These are phyloP conservation scores for Leuciscus waleckii DNA, from an alignment of 2,797 vertebrate species.

Conservation along the genomic window DNA sequence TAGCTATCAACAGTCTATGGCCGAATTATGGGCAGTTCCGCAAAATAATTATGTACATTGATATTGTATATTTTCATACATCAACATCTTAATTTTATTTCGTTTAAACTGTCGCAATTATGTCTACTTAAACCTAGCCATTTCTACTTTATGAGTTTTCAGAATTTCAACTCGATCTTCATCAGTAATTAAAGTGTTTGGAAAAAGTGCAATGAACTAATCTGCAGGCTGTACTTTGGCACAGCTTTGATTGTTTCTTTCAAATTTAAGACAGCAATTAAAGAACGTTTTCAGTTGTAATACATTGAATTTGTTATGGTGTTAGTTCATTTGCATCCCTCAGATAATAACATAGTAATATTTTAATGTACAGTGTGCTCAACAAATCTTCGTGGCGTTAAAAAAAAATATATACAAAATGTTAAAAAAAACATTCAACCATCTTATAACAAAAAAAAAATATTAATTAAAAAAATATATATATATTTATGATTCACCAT, in stretches of 20 bases:
- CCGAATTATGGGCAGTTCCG: not conserved
- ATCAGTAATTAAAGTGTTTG: not conserved
- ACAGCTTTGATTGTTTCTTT: not conserved
- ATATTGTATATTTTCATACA: not conserved
- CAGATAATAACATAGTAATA: not conserved
- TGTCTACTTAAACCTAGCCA: not conserved
- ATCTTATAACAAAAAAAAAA: not conserved
- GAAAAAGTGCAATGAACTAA: not conserved
- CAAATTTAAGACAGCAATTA: not conserved
- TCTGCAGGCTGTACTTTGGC: not conserved
- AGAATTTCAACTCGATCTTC: not conserved
- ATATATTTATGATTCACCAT: constrained; percentile 3
- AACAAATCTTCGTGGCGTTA: not conserved
- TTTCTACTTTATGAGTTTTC: not conserved
- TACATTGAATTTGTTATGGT: not conserved
- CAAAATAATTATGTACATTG: not conserved
- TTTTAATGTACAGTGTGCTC: not conserved
- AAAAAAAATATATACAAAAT: too few species aligned
- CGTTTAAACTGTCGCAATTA: not conserved
- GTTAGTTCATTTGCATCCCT: not conserved
- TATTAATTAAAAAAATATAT: not conserved
- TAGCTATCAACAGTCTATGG: not conserved
- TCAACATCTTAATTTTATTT: not conserved
- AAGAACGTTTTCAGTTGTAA: not conserved
- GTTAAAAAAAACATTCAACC: not conserved